phyloP scores from a whole-genome alignment of 2,888 invertebrate genomes.

The Drosophila mayaguana region DNA sequence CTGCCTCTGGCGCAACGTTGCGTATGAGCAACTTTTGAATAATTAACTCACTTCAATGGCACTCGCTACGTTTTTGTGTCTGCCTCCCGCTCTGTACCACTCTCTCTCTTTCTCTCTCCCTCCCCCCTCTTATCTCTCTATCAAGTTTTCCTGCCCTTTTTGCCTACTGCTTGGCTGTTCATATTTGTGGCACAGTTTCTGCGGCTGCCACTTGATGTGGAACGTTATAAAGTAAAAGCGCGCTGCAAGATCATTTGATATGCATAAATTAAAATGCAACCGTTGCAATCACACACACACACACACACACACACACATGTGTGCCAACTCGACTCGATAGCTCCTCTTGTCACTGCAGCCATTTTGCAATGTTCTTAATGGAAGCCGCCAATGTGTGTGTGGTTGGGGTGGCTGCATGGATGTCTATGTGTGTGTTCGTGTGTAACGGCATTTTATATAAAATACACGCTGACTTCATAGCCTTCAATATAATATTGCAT shows the following conservation, averaged over 20 bases:
- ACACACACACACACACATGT: conserved; percentile 28
- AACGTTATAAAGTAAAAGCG: conserved; percentile 73
- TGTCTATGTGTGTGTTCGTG: neutral
- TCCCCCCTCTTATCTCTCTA: neutral
- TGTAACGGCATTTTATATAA: conserved; percentile 21
- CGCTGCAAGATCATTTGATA: conserved; percentile 68
- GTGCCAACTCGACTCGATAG: too few species aligned
- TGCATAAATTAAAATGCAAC: conserved; percentile 72
- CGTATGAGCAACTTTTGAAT: conserved; percentile 81
- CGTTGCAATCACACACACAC: conserved; percentile 43
- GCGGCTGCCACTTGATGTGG: conserved; percentile 63
- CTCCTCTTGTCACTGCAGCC: conserved; percentile 8
- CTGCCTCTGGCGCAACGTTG: conserved; percentile 60
- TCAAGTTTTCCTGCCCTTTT: neutral
- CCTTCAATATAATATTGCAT: conserved; percentile 49
- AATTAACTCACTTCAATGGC: conserved; percentile 78
- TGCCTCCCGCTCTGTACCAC: neutral
- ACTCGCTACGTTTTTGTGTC: conserved; percentile 32
- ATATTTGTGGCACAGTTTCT: conserved; percentile 22
- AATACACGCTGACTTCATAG: conserved; percentile 50
- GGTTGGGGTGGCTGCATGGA: neutral
- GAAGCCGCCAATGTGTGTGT: conserved; percentile 25
- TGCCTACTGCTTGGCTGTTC: conserved; percentile 6
- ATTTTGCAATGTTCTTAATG: conserved; percentile 59
- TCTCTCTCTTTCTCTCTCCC: neutral